Conservation (phyloP, 2,888 invertebrate species). For the Nemotelus nigrinus region DNA sequence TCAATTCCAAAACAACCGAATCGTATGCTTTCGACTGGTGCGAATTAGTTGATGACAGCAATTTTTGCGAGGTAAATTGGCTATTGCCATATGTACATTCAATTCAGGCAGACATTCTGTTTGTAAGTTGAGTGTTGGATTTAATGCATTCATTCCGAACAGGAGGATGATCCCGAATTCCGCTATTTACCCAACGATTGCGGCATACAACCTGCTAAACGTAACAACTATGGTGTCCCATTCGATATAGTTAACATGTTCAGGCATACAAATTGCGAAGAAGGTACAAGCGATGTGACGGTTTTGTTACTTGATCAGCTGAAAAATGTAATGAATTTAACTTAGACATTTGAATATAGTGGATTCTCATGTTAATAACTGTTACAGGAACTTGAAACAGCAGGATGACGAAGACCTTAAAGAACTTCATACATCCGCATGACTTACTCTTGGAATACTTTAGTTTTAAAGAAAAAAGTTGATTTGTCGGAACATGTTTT, state of each 20-base stretch:
- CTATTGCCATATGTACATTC: neutral
- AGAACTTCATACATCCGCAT: no score
- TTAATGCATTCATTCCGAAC: neutral
- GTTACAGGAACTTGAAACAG: no score
- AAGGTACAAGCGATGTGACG: no score
- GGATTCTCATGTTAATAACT: no score
- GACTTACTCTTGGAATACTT: no score
- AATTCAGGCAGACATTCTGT: neutral
- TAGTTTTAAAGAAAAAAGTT: no score
- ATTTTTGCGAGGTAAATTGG: slow-evolving; percentile 18
- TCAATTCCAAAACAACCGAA: slow-evolving; percentile 48
- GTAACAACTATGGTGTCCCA: slow-evolving; percentile 53
- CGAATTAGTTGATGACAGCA: slow-evolving; percentile 42
- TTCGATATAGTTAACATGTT: slow-evolving; percentile 53
- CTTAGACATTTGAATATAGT: no score
- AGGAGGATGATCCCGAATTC: slow-evolving; percentile 51
- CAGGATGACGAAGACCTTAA: no score
- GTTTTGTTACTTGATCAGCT: no score
- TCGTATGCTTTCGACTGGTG: slow-evolving; percentile 52
- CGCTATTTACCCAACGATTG: slow-evolving; percentile 52
- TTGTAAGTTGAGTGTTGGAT: neutral
- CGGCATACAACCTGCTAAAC: slow-evolving; percentile 52
- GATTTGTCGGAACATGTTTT: no score
- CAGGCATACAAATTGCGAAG: neutral
- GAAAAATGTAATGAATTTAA: no score